Base-by-base conservation (phyloP, 2,797 vertebrate species). In the Sebastolobus altivelis region DNA sequence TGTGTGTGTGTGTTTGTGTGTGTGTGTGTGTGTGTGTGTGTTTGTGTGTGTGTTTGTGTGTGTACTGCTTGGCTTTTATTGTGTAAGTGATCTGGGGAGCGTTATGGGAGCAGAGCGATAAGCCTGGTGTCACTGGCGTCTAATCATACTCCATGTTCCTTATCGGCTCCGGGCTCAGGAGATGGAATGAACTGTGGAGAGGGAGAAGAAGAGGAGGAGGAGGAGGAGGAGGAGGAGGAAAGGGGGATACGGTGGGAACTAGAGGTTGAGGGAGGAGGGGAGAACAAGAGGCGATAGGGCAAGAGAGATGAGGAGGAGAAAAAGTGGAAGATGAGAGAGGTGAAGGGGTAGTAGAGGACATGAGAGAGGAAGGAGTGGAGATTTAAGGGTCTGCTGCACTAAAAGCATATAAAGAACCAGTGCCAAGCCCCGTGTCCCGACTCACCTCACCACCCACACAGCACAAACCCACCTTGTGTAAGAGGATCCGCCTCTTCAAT, bases 311-410 rank as follows among this genome's bases (percentile, higher is more conserved):
- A 79, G 27, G 76, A 27, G 27, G 37, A 58, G 58, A 55, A 77
- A 78, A 70, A 72, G 73, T 75, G 77, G 33, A 54, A 33, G 82
- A 88, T 79, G 75, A 49, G 76, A 75, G 78, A 77, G 66, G 31
- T 65, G 73, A 72, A 72, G 52, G 11, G 49, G 38, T 49, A 62
- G 52, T 33, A 60, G 58, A 76, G 60, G 77, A 61, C 69, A 65
- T 68, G 69, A 59, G 69, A 77, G 73, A 83, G 79, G 76, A 86
- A 82, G 75, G 59, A 90, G 81, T 46, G 38, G 86, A 87, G 92
- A 93, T 91, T 92, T 93, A 91, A 91, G 78, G 91, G 88, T 94
- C 92, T 87, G 80, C 75, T 94, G 88, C 90, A 91, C 93, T 94
- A 92, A 94, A 94, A 94, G 93, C 91, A 70, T 78, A 83, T 80